A percentile compares a stretch with the other conserved stretches of the same genome.
phyloP scores from a whole-genome alignment of 23 tunicate genomes.

The Ciona savignyi region DNA sequence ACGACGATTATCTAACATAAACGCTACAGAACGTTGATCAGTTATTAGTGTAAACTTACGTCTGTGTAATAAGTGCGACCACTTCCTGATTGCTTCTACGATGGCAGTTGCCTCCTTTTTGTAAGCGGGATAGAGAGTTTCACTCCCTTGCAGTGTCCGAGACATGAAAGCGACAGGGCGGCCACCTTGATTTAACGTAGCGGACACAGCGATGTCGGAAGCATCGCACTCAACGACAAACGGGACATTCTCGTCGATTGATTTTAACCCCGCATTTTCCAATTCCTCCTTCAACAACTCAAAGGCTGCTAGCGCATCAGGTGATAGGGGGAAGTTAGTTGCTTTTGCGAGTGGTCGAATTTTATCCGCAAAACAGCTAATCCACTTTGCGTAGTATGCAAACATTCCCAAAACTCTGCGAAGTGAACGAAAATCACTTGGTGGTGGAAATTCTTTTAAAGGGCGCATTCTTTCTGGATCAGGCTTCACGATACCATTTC shows the following conservation, averaged over 20 bases:
- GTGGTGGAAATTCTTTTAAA: neutral
- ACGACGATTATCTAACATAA: constrained; percentile 4
- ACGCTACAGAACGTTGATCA: constrained; percentile 6
- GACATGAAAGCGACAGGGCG: constrained; percentile 18
- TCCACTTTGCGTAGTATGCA: constrained; percentile 18
- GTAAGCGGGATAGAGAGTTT: neutral
- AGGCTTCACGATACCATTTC: neutral
- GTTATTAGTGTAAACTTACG: constrained; percentile 2
- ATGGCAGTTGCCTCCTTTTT: constrained; percentile 21
- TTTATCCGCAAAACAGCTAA: constrained; percentile 4
- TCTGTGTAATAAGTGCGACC: neutral
- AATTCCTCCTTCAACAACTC: neutral
- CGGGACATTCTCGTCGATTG: constrained; percentile 8
- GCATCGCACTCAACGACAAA: constrained; percentile 16
- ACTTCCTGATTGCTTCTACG: constrained; percentile 13
- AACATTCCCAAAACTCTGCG: constrained; percentile 4
- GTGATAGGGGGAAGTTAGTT: neutral
- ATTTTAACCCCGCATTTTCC: neutral
- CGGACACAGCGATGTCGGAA: constrained; percentile 11
- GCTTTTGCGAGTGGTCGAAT: neutral
- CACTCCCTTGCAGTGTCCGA: constrained; percentile 11
- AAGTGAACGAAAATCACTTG: neutral
- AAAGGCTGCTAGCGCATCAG: constrained; percentile 3
- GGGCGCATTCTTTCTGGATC: neutral
- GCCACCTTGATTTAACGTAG: constrained; percentile 7